Percentiles rank a stretch among this genome's conserved stretches.
phyloP scores from a whole-genome alignment of 2,888 invertebrate species.

The Aradus depressus region DNA sequence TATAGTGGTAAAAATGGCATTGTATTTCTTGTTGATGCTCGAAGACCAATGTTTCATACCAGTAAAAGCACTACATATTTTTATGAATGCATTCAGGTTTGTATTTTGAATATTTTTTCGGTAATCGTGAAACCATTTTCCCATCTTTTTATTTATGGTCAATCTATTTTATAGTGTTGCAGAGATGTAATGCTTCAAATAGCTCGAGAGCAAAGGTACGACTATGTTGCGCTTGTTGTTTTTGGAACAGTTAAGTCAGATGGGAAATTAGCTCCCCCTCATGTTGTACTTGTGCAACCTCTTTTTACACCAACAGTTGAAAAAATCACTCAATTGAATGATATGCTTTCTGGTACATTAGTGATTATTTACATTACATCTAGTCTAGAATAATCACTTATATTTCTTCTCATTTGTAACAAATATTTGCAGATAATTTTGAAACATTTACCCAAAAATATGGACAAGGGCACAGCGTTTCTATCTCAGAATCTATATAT shows the following conservation, averaged over 20 bases:
- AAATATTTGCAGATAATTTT: conserved; percentile 12
- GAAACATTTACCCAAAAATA: conserved; percentile 10
- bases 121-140: background rate
- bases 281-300: conserved; percentile 16
- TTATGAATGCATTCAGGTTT: conserved; percentile 3
- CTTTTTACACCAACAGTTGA: conserved; percentile 13
- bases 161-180: conserved; percentile 10
- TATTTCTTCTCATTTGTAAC: background rate
- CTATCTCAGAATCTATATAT: conserved; percentile 13
- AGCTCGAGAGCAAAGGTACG: conserved; percentile 21
- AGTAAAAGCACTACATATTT: conserved; percentile 5
- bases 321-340: conserved; percentile 14
- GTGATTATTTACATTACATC: background rate
- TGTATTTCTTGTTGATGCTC: conserved; percentile 20
- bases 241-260: conserved; percentile 17
- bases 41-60: conserved; percentile 17
- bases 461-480: conserved; percentile 13
- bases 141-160: background rate
- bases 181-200: conserved; percentile 18
- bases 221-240: conserved; percentile 18
- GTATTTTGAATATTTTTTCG: background rate
- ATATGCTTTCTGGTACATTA: conserved; percentile 7
- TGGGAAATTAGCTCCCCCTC: conserved; percentile 17
- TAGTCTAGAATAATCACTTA: background rate
- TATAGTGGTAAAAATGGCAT: conserved; percentile 18